phyloP scores from a whole-genome alignment of 2,113 vertebrate species.

The Grammomys surdaster region DNA sequence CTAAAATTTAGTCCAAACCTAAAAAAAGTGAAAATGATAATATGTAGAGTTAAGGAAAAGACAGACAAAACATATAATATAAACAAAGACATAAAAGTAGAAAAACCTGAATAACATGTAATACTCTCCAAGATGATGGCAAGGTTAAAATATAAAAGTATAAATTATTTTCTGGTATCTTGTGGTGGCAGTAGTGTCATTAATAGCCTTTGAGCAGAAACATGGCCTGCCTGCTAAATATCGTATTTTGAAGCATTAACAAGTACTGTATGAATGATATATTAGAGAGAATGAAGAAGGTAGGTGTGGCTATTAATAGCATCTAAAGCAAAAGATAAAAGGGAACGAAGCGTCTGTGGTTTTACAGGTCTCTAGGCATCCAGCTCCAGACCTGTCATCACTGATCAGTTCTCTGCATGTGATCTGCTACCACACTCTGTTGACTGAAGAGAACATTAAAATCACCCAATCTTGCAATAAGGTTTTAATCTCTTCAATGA shows the following conservation, averaged over 20 bases:
- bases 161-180: conserved; percentile 21
- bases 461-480: not conserved
- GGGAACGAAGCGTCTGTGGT: not conserved
- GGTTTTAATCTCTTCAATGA: not conserved
- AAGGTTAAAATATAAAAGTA: not conserved
- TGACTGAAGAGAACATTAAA: not conserved
- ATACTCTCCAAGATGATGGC: not conserved
- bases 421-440: not conserved
- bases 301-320: not conserved
- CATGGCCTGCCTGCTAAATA: not conserved
- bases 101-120: not conserved
- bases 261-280: not conserved
- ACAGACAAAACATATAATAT: not conserved
- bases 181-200: not conserved
- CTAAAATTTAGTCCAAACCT: not conserved
- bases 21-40: not conserved
- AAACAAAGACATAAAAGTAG: not conserved
- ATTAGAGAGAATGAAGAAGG: not conserved
- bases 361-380: not conserved
- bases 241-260: not conserved
- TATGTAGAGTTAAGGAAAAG: not conserved
- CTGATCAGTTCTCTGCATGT: not conserved
- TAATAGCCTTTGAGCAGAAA: not conserved
- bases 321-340: not conserved
- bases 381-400: not conserved